These are phyloP conservation scores for Theonella swinhoei DNA, from an alignment of 37 sponge, comb jelly and placozoan genomes.

Conservation along the genomic window DNA sequence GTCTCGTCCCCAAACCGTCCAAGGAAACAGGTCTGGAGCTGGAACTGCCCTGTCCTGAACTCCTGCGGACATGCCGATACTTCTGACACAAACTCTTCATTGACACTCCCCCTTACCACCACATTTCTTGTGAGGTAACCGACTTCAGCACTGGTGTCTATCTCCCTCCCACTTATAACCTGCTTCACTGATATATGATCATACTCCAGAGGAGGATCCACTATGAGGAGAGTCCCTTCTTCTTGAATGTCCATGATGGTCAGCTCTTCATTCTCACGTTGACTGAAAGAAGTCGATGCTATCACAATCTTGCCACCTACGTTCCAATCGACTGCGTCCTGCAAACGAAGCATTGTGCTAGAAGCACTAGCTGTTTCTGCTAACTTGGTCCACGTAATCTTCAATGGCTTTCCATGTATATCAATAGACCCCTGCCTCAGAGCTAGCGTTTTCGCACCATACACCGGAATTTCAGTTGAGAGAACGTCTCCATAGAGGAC, in stretches of 20 bases:
- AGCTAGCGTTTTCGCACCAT: slow-evolving; percentile 94
- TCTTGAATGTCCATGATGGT: slow-evolving; percentile 57
- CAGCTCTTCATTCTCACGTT: slow-evolving; percentile 89
- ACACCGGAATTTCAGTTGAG: slow-evolving; percentile 92
- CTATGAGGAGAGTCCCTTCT: slow-evolving; percentile 37
- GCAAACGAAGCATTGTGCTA: slow-evolving; percentile 45
- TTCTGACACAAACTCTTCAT: slow-evolving; percentile 59
- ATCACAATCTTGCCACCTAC: slow-evolving; percentile 83
- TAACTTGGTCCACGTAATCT: slow-evolving; percentile 91
- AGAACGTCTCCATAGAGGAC: slow-evolving; percentile 88
- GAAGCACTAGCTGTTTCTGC: slow-evolving; percentile 67
- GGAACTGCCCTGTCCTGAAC: slow-evolving; percentile 90
- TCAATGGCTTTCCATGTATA: slow-evolving; percentile 86
- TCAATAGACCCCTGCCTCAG: slow-evolving; percentile 92
- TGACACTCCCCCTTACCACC: slow-evolving; percentile 76
- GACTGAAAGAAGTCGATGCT: slow-evolving; percentile 86
- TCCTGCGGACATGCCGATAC: slow-evolving; percentile 71
- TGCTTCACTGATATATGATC: slow-evolving; percentile 78
- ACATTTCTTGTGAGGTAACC: slow-evolving; percentile 94
- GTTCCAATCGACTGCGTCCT: slow-evolving; percentile 80
- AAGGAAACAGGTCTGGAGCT: slow-evolving; percentile 90
- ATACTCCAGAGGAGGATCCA: slow-evolving; percentile 62
- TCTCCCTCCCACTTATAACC: slow-evolving; percentile 53
- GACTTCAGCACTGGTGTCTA: slow-evolving; percentile 89
- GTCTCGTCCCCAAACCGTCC: slow-evolving; percentile 91